Evolutionary conservation across 1,140 invertebrate genomes (phyloP).

Genomic region (Cecropterus lyciades): DNA sequence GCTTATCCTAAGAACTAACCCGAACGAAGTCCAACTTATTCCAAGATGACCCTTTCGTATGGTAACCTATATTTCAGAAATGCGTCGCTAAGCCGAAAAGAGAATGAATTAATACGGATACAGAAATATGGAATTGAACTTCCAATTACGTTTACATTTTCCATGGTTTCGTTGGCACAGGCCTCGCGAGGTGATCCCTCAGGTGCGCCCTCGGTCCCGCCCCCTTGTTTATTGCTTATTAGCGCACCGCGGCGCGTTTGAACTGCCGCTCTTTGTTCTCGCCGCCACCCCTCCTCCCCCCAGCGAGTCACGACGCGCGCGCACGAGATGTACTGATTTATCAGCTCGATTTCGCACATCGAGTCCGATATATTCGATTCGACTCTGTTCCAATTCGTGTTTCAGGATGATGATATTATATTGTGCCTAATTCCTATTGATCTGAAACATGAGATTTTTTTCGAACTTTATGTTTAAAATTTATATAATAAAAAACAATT

Average conservation of each 20-base stretch:
- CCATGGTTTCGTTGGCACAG: slow-evolving; percentile 2
- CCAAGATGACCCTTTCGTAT: too few species aligned
- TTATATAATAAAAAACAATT: too few species aligned
- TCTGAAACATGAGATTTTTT: too few species aligned
- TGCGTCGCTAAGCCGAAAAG: background rate
- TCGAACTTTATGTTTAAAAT: too few species aligned
- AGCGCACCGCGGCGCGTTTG: slow-evolving; percentile 29
- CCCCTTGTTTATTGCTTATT: slow-evolving; percentile 36
- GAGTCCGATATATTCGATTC: too few species aligned
- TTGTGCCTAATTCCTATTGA: too few species aligned
- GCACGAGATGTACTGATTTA: slow-evolving; percentile 17
- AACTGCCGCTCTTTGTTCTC: slow-evolving; percentile 28
- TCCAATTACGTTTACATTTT: slow-evolving; percentile 13
- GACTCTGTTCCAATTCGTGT: too few species aligned
- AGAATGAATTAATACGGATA: background rate
- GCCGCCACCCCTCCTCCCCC: slow-evolving; percentile 13
- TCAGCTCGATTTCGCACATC: slow-evolving; percentile 19
- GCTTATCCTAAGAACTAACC: too few species aligned
- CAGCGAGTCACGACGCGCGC: slow-evolving; percentile 26
- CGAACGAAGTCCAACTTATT: too few species aligned
- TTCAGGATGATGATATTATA: too few species aligned
- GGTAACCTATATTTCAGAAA: too few species aligned
- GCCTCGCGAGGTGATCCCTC: slow-evolving; percentile 27
- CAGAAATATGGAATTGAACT: slow-evolving; percentile 1
- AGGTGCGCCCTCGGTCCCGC: slow-evolving; percentile 30